These are phyloP conservation scores for Pygoscelis adeliae DNA, from an alignment of 2,113 vertebrate genomes.

Conservation along the genomic window DNA sequence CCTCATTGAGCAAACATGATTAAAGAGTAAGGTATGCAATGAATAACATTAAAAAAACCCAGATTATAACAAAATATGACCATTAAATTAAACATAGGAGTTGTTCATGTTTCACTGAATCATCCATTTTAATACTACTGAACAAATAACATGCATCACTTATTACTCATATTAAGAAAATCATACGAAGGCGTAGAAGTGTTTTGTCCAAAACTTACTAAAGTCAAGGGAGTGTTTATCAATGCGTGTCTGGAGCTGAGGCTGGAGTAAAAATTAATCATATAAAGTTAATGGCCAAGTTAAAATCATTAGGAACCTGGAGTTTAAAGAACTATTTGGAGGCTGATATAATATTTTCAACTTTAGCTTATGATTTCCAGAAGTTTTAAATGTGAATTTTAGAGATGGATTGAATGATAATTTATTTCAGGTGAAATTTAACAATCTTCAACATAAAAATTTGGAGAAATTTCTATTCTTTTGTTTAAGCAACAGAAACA, in stretches of 20 bases:
- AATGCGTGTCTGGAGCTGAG: neutral
- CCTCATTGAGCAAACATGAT: neutral
- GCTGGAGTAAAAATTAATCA: neutral
- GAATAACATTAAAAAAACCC: neutral
- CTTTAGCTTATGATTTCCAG: neutral
- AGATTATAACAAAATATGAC: neutral
- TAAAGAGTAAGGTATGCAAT: neutral
- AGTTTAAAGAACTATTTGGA: neutral
- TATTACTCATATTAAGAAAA: neutral
- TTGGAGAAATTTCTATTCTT: neutral
- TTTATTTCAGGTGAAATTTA: neutral
- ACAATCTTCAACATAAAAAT: neutral
- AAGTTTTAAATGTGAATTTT: neutral
- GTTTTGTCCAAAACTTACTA: neutral
- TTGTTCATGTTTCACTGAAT: neutral
- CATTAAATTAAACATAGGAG: neutral
- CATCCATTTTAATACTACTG: neutral
- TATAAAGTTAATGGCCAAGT: neutral
- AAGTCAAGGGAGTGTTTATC: neutral
- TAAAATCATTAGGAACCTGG: neutral
- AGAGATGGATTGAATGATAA: neutral
- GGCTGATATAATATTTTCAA: neutral
- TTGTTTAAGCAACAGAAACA: neutral
- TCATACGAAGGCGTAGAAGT: neutral
- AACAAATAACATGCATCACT: neutral